Base-by-base conservation (phyloP, 2,888 invertebrate genomes). In the Mimachlamys varia region DNA sequence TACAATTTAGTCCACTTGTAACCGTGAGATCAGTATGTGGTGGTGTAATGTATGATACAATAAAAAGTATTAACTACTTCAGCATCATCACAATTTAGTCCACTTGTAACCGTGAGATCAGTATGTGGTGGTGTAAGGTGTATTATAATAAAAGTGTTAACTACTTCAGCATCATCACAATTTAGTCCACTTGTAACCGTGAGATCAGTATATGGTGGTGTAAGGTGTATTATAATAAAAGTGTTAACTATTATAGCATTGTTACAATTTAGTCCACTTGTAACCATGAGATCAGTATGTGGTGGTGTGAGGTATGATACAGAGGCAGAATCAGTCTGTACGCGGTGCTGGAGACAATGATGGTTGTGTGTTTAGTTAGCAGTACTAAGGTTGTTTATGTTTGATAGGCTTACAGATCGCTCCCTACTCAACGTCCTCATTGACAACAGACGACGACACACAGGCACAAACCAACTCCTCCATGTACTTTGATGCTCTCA, bases 331-430 rank as follows among this genome's bases (percentile, higher is more conserved):
- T 44, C 44, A 44, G 44, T 44, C 44, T 5, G 44, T 7, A 44
- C 44, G 7, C 3, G 44, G 44, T 44, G 44, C 44, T 44, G 44
- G 3, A 44, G 44, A 44, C 44, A 7, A 44, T 44, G n/a, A 44
- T 44, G 44, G 3, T 5, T 5, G 7, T 44, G 44, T 44, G 44
- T 44, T 44, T 44, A 44, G 3, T 44, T 7, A 44, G 3, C 44
- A 44, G 3, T 44, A 7, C 27, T 22, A 7, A 87, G 7, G 5
- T n/a, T 88, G 53, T 91, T 88, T 38, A 10, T 91, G 33, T 76
- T 27, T 33, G 12, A 12, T 22, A 76, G 76, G 76, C 33, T 33
- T 76, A 33, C 76, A 76, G n/a, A 94, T 95, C 22, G 95, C 95
- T 55, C 94, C 76, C 76, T 76, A 76, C 76, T 76, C 76, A 13